Evolutionary conservation across 2,888 invertebrate species (phyloP), one percentile per base, ranked within the genome.

Genomic region (Leptothorax acervorum): DNA sequence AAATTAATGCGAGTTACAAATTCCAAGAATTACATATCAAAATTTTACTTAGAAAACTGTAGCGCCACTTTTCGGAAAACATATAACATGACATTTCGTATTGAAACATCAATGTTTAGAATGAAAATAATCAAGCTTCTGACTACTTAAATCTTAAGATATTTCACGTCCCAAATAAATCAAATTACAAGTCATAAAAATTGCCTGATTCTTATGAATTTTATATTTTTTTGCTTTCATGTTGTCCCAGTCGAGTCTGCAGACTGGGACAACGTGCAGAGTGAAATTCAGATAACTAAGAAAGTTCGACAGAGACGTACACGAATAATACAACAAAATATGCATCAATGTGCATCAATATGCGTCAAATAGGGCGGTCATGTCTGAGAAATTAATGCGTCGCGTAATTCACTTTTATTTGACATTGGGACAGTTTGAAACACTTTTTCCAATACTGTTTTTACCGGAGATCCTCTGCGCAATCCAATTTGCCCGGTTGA

Each of bases 401-500:
- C 39, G 39, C 9, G 57, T 81, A 73, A 81, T 81, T 73, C 73
- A 60, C 73, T 60, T 81, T 81, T 39, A 81, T 73, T 71, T 73
- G 79, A 71, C 73, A 73, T 73, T 48, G 48, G 79, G 28, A 71
- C 60, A 60, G 73, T 81, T 79, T 73, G 60, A 81, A 73, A 81
- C 73, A 81, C 79, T 81, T 81, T 81, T 81, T 81, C 79, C 79
- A 73, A 81, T 81, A 81, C 73, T 81, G 73, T 60, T 81, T 81
- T 73, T 73, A 81, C 73, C 73, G 28, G 73, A 81, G 73, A 60
- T 60, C 48, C 79, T 81, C 81, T 31, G 57, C 66, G 65, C 81
- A 81, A 84, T 84, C 84, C 84, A 84, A 84, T 84, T 84, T 84
- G 66, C 53, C 81, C 66, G 65, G 84, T 65, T 81, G 84, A 81